Percentiles rank a stretch among this genome's conserved stretches.
These are phyloP conservation scores for Hymenochirus boettgeri DNA, from an alignment of 2,113 vertebrate genomes.

Conservation along the genomic window DNA sequence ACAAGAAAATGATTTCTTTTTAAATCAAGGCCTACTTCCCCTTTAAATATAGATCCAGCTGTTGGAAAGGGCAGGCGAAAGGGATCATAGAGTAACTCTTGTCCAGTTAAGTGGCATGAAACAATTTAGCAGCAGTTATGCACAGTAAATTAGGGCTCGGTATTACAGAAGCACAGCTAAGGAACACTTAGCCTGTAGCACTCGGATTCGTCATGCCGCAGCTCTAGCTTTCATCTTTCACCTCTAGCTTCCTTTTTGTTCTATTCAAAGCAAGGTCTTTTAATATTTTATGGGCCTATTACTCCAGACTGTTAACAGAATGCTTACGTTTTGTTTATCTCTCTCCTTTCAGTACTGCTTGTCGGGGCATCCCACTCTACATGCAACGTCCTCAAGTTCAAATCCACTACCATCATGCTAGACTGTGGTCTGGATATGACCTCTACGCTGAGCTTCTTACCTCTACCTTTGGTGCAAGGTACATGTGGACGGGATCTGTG, in stretches of 20 bases:
- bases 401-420: slow-evolving; percentile 96
- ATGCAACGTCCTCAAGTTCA: slow-evolving; percentile 96
- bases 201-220: background rate
- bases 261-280: slow-evolving; percentile 3
- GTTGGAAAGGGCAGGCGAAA: background rate
- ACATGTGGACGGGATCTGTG: no score
- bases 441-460: slow-evolving; percentile 87
- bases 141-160: slow-evolving; percentile 8
- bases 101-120: slow-evolving; percentile 13
- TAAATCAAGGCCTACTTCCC: background rate
- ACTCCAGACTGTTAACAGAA: background rate
- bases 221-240: background rate
- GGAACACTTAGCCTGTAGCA: slow-evolving; percentile 1
- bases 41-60: background rate
- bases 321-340: background rate
- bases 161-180: background rate
- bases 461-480: slow-evolving; percentile 94
- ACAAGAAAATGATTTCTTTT: background rate
- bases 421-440: slow-evolving; percentile 96
- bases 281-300: slow-evolving; percentile 18
- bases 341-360: slow-evolving; percentile 80
- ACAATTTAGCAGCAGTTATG: slow-evolving; percentile 18
- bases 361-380: slow-evolving; percentile 91
- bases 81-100: background rate
- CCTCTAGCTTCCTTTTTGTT: slow-evolving; percentile 6